phyloP scores from a whole-genome alignment of 2,113 vertebrate genomes.

The Saimiri boliviensis region DNA sequence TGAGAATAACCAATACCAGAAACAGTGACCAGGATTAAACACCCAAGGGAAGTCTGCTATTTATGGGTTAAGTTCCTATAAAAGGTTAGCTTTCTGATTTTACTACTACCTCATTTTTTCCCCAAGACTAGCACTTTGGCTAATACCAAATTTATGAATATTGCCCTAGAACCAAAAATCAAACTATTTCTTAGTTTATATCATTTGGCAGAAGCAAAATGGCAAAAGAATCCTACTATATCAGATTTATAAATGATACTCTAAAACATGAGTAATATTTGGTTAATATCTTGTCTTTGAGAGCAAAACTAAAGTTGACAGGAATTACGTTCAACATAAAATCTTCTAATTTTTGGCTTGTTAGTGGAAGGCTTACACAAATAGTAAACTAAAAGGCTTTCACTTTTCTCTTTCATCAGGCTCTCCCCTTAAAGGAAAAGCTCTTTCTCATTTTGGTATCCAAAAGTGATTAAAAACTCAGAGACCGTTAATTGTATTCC shows the following conservation, averaged over 20 bases:
- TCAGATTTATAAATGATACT: neutral
- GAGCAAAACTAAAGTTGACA: neutral
- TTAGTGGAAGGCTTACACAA: neutral
- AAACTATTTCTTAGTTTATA: neutral
- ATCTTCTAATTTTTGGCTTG: neutral
- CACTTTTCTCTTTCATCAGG: neutral
- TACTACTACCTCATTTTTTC: neutral
- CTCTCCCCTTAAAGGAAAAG: neutral
- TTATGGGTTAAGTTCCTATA: neutral
- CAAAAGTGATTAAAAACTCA: neutral
- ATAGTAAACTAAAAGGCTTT: neutral
- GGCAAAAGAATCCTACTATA: neutral
- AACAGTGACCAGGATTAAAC: conserved; percentile 1
- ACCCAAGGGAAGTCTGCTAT: neutral
- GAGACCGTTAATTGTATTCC: neutral
- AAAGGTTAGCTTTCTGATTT: neutral
- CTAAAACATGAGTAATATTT: neutral
- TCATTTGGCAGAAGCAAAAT: neutral
- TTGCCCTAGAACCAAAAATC: neutral
- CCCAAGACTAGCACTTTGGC: neutral
- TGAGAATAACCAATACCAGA: conserved; percentile 2
- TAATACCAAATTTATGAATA: neutral
- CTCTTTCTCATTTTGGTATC: neutral
- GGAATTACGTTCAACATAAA: neutral
- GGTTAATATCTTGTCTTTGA: neutral